Base-by-base conservation (phyloP, 2,113 vertebrate species). In the Lepisosteus oculatus region DNA sequence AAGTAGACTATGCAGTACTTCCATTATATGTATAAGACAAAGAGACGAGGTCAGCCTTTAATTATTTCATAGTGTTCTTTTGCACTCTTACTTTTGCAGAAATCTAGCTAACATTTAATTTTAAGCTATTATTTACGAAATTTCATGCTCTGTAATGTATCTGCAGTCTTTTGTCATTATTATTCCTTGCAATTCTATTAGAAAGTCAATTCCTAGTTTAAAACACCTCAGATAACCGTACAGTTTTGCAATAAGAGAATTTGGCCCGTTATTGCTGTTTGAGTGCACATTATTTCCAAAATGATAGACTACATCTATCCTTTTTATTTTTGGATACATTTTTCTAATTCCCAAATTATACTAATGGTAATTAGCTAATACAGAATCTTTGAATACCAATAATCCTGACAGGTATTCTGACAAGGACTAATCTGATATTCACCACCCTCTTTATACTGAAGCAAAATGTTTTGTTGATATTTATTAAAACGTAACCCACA, bases 351-450 rank as follows among this genome's bases (percentile, higher is more conserved):
- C 7, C 9, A 61, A 79, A 79, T 62, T 65, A 79, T 59, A 72
- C 42, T 57, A 54, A 74, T 67, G 54, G 51, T 29, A 61, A n/a
- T 72, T 77, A 72, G 74, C 65, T 77, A 85, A 78, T 76, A 29
- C 76, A 80, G 73, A 62, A 76, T 77, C 75, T 76, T 72, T 75
- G 74, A 64, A 41, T 80, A 74, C 73, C 75, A 71, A 77, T 70
- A 47, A 83, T 78, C 43, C 72, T 75, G 76, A 77, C 72, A 74
- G 69, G 43, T 51, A 51, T 45, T 13, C 67, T 75, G 73, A 75
- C 78, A 76, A 64, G 44, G 64, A 76, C 47, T 73, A 54, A 78
- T 78, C 72, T 51, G 51, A 71, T 43, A 70, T 14, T 29, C 1
- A 29, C 29, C 29, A 29, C 29, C 29, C 29, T 29, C 29, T 29